A percentile compares a stretch with the other conserved stretches of the same genome.
Conservation (phyloP, 2,113 vertebrate species). For the Urocitellus parryii region DNA sequence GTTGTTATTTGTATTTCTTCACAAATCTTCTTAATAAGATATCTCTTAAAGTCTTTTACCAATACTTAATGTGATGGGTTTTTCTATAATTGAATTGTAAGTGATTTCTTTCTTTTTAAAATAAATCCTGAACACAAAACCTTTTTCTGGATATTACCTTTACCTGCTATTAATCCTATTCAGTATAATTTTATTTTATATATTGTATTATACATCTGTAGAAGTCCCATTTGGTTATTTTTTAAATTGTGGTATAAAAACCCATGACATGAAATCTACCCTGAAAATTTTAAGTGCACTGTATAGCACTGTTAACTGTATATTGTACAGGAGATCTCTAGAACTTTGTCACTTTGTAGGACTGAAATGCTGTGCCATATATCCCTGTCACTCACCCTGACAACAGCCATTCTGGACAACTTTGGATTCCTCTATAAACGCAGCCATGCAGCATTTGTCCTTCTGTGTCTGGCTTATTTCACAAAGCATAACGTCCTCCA, state of each 20-base stretch:
- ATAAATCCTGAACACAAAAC: not conserved
- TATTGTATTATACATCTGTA: not conserved
- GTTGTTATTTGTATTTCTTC: not conserved
- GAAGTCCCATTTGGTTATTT: not conserved
- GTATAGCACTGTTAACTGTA: not conserved
- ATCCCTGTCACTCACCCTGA: not conserved
- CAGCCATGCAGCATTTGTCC: not conserved
- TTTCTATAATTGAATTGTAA: not conserved
- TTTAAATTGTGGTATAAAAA: not conserved
- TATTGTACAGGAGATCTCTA: not conserved
- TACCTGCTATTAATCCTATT: not conserved
- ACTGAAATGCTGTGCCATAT: not conserved
- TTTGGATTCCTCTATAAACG: not conserved
- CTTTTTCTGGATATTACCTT: not conserved
- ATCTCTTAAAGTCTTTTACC: not conserved
- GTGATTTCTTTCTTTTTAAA: not conserved
- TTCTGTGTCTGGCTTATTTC: not conserved
- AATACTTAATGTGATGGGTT: constrained; percentile 1
- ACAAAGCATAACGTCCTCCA: not conserved
- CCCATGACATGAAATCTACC: not conserved
- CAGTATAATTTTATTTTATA: not conserved
- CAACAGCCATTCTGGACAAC: too few relatives aligned
- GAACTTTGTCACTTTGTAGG: not conserved
- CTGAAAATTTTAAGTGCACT: not conserved
- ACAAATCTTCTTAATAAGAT: not conserved